Percentiles rank a stretch among this genome's conserved stretches.
Conservation (phyloP, 2,888 invertebrate genomes). For the Cyrtodaria siliqua region DNA sequence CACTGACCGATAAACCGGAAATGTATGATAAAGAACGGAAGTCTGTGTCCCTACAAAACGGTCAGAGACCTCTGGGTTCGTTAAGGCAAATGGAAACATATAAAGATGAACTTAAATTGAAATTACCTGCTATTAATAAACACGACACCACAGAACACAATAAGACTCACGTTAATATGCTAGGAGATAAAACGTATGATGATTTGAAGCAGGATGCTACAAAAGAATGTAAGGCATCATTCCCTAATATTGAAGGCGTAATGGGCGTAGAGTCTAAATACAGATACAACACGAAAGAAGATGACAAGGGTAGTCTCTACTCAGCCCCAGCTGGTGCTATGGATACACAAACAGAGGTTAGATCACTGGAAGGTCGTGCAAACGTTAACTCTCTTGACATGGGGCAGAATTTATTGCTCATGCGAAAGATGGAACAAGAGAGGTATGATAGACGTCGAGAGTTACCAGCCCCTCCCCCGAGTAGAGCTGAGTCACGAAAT, state of each 20-base stretch:
- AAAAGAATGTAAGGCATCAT: conserved; percentile 16
- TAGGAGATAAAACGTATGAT: conserved; percentile 42
- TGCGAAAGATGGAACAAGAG: conserved; percentile 45
- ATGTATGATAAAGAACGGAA: conserved; percentile 36
- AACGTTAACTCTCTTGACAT: conserved; percentile 31
- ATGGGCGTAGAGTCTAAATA: conserved; percentile 56
- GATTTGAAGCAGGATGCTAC: conserved; percentile 13
- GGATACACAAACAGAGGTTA: conserved; percentile 22
- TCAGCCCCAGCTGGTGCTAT: conserved; percentile 53
- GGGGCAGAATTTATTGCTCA: conserved; percentile 48
- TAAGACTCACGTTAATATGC: conserved; percentile 38
- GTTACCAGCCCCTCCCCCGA: conserved; percentile 42
- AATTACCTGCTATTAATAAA: conserved; percentile 37
- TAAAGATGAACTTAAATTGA: conserved; percentile 49
- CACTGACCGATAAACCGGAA: conserved; percentile 54
- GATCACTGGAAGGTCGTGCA: not conserved
- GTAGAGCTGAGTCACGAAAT: conserved; percentile 14
- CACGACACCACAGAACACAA: not conserved
- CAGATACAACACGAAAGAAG: conserved; percentile 26
- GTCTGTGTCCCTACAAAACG: not conserved
- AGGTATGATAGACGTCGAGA: conserved; percentile 29
- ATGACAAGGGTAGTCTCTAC: conserved; percentile 45
- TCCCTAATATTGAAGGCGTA: conserved; percentile 58
- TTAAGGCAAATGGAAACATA: conserved; percentile 45
- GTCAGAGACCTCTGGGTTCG: conserved; percentile 54